Conservation (phyloP, 2,797 vertebrate genomes). For the Sebastes diploproa region DNA sequence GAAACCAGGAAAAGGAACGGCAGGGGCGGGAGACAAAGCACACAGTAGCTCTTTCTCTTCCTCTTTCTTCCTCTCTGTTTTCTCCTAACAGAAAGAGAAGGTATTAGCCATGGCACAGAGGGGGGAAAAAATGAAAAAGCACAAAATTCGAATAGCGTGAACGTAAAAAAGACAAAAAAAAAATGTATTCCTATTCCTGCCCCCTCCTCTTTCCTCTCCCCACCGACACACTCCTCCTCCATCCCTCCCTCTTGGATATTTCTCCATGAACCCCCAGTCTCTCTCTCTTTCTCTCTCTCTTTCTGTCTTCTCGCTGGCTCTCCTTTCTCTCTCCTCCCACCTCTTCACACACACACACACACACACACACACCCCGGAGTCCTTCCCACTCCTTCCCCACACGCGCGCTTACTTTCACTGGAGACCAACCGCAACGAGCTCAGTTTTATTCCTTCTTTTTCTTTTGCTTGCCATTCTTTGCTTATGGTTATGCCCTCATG, state of each 20-base stretch:
- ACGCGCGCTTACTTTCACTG: slow-evolving; percentile 73
- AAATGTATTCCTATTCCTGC: slow-evolving; percentile 74
- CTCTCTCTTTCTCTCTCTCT: slow-evolving; percentile 49
- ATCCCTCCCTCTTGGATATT: slow-evolving; percentile 79
- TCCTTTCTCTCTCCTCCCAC: slow-evolving; percentile 81
- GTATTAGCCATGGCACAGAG: slow-evolving; percentile 61
- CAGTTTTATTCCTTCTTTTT: slow-evolving; percentile 52
- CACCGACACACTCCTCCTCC: slow-evolving; percentile 79
- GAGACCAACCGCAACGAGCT: slow-evolving; percentile 69
- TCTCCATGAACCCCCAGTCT: slow-evolving; percentile 72
- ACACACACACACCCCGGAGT: slow-evolving; percentile 72
- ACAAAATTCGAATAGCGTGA: slow-evolving; percentile 59
- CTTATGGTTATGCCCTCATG: slow-evolving; percentile 50
- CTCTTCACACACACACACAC: slow-evolving; percentile 56
- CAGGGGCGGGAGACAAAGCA: slow-evolving; percentile 66
- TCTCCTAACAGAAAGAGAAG: slow-evolving; percentile 40
- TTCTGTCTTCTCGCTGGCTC: slow-evolving; percentile 50
- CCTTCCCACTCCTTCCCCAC: slow-evolving; percentile 77
- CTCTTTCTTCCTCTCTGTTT: slow-evolving; percentile 50
- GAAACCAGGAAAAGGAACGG: slow-evolving; percentile 75
- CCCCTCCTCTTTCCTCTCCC: slow-evolving; percentile 73
- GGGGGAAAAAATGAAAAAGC: slow-evolving; percentile 50
- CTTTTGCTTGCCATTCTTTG: slow-evolving; percentile 46
- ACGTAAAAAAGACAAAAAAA: slow-evolving; percentile 42
- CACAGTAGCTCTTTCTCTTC: slow-evolving; percentile 53